Base-by-base conservation (phyloP, 1,140 invertebrate genomes). In the Gyrodactylus bullatarudis region DNA sequence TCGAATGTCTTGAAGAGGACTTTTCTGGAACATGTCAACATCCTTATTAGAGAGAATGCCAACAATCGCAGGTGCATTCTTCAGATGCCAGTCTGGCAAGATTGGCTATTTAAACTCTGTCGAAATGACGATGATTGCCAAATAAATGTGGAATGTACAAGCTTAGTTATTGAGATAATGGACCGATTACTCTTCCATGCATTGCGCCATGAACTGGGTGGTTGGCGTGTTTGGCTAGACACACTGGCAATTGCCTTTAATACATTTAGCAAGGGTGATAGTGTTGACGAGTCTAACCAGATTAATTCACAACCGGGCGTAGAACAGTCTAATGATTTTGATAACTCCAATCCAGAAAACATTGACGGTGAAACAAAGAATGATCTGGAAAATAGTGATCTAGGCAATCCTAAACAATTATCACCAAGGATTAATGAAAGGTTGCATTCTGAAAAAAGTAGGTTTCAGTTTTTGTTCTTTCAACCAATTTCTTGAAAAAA, bases 11-110 rank as follows among this genome's bases (percentile, higher is more conserved):
- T 97, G 78, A 82, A 83, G 76, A 93, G 91, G 78, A 82, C 92
- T 8, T 99, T 98, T 80, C 85, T 99, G 1, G 91, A 89, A 20
- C 93, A 98, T 80, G 91, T 98, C 86, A 97, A 91, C 1, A 82
- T 93, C 73, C 82, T 98, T 21, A 97, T 93, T 80, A 94, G 92
- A 78, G 93, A 93, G 79, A 96, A 93, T 79, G 84, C 91, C 22
- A 93, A 99, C 79, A 99, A 99, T 81, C 82, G 94, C 71, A 79
- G 83, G 83, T 83, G 90, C 0, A 89, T 98, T 0, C 83, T 99
- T 20, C 94, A 99, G 82, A 98, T 98, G 94, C 97, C 92, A 1
- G 94, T 99, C 0, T 99, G 94, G 94, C 94, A 99, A 82, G 93
- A 99, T 79, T 99, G 94, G 94, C 83, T 99, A 0, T 97, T 99